Percentiles rank a stretch among this genome's conserved stretches.
phyloP scores from a whole-genome alignment of 2,888 invertebrate species.

The Cyaniris semiargus region DNA sequence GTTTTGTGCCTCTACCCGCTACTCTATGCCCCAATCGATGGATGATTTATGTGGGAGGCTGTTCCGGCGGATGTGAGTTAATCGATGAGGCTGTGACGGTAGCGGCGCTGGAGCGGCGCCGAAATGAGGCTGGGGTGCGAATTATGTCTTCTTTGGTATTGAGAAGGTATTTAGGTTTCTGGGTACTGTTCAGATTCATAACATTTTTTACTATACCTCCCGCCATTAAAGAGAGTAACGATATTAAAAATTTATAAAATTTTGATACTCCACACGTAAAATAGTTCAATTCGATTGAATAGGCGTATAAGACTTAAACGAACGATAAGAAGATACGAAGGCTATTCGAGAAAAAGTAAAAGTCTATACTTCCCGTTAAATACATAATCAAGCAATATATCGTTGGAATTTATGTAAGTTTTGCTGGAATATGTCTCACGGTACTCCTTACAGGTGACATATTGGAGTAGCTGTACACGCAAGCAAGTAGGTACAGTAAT shows the following conservation, averaged over 20 bases:
- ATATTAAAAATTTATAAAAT: too few relatives aligned
- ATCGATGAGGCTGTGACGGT: constrained; percentile 70
- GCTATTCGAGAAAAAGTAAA: too few relatives aligned
- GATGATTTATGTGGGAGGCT: constrained; percentile 67
- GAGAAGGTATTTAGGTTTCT: neutral
- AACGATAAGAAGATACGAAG: too few relatives aligned
- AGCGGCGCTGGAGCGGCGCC: constrained; percentile 54
- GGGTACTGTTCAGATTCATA: neutral
- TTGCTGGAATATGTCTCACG: neutral
- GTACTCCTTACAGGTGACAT: neutral
- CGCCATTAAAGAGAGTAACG: too few relatives aligned
- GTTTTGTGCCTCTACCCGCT: neutral
- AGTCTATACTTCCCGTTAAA: too few relatives aligned
- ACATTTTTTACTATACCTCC: neutral
- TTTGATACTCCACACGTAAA: too few relatives aligned
- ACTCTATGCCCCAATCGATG: constrained; percentile 54
- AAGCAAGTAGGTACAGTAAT: constrained; percentile 27
- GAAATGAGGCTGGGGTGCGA: neutral
- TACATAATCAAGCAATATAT: too few relatives aligned
- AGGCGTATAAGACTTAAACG: too few relatives aligned
- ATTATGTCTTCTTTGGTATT: neutral
- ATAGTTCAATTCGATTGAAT: too few relatives aligned
- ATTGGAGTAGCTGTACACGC: constrained; percentile 32
- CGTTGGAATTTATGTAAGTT: too few relatives aligned
- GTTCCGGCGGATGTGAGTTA: constrained; percentile 75